phyloP scores from a whole-genome alignment of 2,113 vertebrate species.

The Muntiacus reevesi region DNA sequence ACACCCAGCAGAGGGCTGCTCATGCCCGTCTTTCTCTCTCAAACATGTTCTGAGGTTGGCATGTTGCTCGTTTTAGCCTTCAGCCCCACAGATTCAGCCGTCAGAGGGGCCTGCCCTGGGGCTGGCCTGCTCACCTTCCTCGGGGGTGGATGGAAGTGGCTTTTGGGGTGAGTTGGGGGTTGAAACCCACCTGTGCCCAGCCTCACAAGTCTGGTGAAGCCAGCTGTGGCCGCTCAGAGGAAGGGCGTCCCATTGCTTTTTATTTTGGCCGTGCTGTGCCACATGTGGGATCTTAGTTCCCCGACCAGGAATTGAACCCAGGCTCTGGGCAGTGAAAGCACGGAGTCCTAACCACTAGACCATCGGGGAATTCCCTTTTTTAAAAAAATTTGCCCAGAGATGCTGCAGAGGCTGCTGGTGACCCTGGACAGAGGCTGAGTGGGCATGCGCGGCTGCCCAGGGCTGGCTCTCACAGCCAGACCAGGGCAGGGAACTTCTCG shows the following conservation, averaged over 20 bases:
- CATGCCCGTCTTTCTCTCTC: fast-evolving
- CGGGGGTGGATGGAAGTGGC: not conserved
- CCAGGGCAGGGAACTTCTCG: not conserved
- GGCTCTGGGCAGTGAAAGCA: not conserved
- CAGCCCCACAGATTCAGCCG: fast-evolving
- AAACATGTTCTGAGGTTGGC: fast-evolving
- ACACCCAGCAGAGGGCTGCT: not conserved
- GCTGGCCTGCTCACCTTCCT: not conserved
- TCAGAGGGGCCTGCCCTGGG: fast-evolving
- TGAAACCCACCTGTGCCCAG: not conserved
- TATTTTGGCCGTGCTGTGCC: fast-evolving
- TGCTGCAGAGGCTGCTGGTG: not conserved
- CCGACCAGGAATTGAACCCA: not conserved
- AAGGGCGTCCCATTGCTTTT: not conserved
- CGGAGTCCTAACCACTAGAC: not conserved
- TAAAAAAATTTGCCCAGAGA: not conserved
- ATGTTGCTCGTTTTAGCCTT: fast-evolving
- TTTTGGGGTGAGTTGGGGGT: not conserved
- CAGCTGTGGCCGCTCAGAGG: not conserved
- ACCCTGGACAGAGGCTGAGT: not conserved
- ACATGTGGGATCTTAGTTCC: not conserved
- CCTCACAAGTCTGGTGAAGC: not conserved
- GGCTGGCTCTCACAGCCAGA: too few species aligned
- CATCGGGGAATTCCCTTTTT: not conserved
- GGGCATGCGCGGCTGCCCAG: fast-evolving